Percentiles rank a stretch among this genome's conserved stretches.
Conservation (phyloP, 64 coral and sea anemone genomes). For the Montipora sp. region DNA sequence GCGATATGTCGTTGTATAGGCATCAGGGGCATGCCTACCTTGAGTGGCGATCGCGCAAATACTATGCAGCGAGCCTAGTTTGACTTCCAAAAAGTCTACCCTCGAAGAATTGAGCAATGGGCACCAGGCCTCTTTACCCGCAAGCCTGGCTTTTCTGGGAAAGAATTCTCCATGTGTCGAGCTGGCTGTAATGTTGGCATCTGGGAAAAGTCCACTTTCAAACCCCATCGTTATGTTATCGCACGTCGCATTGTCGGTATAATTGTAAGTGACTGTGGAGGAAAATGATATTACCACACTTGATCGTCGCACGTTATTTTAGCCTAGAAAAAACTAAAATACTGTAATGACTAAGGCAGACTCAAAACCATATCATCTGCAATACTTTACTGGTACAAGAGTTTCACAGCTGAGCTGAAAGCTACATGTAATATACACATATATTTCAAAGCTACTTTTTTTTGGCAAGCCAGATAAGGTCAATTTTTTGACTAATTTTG, state of each 20-base stretch:
- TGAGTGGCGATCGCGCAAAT: conserved; percentile 22
- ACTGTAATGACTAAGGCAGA: no score
- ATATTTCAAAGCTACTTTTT: no score
- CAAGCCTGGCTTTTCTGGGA: background rate
- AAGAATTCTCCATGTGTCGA: background rate
- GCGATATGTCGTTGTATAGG: background rate
- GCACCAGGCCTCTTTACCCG: conserved; percentile 29
- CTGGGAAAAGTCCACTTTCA: conserved; percentile 5
- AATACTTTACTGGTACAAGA: no score
- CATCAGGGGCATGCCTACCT: background rate
- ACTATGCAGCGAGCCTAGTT: background rate
- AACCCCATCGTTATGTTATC: background rate
- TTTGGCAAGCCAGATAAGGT: no score
- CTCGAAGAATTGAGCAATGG: background rate
- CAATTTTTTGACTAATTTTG: no score
- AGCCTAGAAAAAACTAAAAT: no score
- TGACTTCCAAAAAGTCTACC: background rate
- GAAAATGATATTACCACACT: background rate
- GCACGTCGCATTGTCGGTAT: background rate
- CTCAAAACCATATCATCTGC: no score
- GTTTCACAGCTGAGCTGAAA: no score
- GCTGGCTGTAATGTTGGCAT: background rate
- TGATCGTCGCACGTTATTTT: no score
- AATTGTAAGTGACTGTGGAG: background rate
- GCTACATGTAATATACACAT: no score